Conservation (phyloP, 1,140 invertebrate species). For the Rhyzopertha dominica region DNA sequence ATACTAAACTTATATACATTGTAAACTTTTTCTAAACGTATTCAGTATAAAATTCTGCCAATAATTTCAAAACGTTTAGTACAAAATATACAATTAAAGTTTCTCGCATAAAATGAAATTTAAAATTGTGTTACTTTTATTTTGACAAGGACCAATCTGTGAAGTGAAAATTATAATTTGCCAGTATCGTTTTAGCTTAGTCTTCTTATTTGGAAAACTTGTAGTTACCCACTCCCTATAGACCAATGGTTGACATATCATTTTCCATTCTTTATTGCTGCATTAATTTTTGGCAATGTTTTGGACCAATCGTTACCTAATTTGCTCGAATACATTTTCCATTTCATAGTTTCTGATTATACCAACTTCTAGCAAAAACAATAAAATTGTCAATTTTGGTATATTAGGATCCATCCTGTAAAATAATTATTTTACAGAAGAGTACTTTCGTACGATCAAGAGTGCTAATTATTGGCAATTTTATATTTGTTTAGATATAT, state of each 20-base stretch:
- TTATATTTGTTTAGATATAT: slow-evolving; percentile 30
- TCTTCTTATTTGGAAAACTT: too few species aligned
- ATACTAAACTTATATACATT: slow-evolving; percentile 21
- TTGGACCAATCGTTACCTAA: slow-evolving; percentile 36
- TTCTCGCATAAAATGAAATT: slow-evolving; percentile 5
- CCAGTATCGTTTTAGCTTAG: slow-evolving; percentile 2
- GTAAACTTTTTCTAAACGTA: slow-evolving; percentile 36
- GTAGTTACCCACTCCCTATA: too few species aligned
- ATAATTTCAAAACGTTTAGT: too few species aligned
- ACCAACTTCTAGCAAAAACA: slow-evolving; percentile 16
- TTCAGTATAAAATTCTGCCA: slow-evolving; percentile 36
- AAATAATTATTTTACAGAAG: slow-evolving; percentile 13
- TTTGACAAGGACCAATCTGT: background rate
- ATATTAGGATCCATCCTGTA: too few species aligned
- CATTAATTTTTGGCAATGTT: slow-evolving; percentile 18
- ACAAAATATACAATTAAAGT: too few species aligned
- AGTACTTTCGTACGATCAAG: slow-evolving; percentile 23
- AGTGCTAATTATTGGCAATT: slow-evolving; percentile 41
- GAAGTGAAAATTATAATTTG: background rate
- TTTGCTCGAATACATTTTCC: too few species aligned
- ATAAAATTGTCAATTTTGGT: slow-evolving; percentile 17
- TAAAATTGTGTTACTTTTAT: slow-evolving; percentile 11
- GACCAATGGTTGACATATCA: slow-evolving; percentile 39
- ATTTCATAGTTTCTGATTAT: too few species aligned
- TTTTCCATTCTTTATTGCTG: slow-evolving; percentile 20